phyloP scores from a whole-genome alignment of 2,113 vertebrate genomes.

The Nipponia nippon region DNA sequence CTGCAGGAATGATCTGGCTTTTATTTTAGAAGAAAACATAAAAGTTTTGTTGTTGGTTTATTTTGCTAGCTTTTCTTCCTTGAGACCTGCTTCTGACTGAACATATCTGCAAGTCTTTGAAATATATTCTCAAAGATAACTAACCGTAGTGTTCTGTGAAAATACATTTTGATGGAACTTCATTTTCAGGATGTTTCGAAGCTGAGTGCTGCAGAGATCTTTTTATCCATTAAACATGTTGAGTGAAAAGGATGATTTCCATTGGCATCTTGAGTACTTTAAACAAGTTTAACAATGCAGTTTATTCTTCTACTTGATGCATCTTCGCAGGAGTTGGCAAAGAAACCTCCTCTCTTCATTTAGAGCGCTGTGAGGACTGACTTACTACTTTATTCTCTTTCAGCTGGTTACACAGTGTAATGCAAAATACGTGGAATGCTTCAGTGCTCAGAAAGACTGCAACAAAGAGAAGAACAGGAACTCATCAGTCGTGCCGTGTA shows the following conservation, averaged over 20 bases:
- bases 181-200: neutral
- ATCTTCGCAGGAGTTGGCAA: neutral
- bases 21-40: neutral
- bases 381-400: conserved; percentile 58
- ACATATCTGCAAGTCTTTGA: neutral
- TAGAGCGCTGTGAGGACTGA: neutral
- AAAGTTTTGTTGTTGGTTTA: neutral
- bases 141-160: neutral
- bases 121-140: neutral
- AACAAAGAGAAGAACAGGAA: conserved; percentile 97
- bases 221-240: conserved; percentile 35
- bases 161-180: conserved; percentile 17
- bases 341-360: conserved; percentile 32
- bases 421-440: conserved; percentile 87
- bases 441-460: conserved; percentile 92
- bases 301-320: conserved; percentile 30
- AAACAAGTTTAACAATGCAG: conserved; percentile 41
- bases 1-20: neutral
- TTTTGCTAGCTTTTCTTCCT: conserved; percentile 4
- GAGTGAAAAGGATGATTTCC: neutral
- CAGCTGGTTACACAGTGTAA: conserved; percentile 93
- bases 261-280: conserved; percentile 29
- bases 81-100: neutral
- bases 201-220: conserved; percentile 13
- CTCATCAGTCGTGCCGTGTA: conserved; percentile 93